These are phyloP conservation scores for Nothocercus julius DNA, from an alignment of 2,113 vertebrate species.

Conservation along the genomic window DNA sequence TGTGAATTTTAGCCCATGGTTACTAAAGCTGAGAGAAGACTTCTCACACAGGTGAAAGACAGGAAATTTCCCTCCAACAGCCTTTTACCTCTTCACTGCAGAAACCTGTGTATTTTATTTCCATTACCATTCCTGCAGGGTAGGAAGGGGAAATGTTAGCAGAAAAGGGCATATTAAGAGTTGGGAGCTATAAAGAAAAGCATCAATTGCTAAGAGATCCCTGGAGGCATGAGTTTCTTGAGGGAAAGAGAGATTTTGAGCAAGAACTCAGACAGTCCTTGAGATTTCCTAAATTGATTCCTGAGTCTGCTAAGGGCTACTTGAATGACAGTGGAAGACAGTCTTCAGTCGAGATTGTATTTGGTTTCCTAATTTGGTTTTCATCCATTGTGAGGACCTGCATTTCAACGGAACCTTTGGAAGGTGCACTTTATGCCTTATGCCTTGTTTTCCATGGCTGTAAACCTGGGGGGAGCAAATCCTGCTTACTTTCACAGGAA, in stretches of 20 bases:
- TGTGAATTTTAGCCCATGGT: not conserved
- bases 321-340: not conserved
- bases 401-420: not conserved
- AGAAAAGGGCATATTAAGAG: not conserved
- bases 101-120: conserved; percentile 23
- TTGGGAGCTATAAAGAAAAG: not conserved
- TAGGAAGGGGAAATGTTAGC: not conserved
- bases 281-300: not conserved
- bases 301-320: not conserved
- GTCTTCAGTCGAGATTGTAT: not conserved
- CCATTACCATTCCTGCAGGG: not conserved
- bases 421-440: not conserved
- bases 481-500: not conserved
- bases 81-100: not conserved
- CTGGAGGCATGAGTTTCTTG: not conserved
- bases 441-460: not conserved
- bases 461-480: not conserved
- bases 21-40: not conserved
- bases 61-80: not conserved
- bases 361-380: not conserved
- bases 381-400: not conserved
- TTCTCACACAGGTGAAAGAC: not conserved
- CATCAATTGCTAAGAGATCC: not conserved
- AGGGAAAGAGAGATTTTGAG: not conserved
- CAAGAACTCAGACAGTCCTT: not conserved